These are phyloP conservation scores for Lamproptera curius DNA, from an alignment of 2,888 invertebrate species.

Conservation along the genomic window DNA sequence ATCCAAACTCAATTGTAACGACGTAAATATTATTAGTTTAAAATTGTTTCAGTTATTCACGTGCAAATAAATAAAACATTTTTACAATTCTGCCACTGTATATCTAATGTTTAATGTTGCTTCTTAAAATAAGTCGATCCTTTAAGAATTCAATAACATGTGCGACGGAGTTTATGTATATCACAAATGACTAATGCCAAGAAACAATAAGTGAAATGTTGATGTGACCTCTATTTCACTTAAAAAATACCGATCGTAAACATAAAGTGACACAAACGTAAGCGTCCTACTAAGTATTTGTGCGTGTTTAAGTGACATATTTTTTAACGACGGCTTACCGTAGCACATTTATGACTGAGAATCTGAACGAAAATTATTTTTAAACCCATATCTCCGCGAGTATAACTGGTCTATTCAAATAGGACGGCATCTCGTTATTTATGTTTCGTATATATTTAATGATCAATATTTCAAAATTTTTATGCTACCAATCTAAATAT, in stretches of 20 bases:
- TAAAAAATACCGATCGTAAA: background rate
- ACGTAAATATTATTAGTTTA: too few species aligned
- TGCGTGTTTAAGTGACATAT: background rate
- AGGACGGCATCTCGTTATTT: background rate
- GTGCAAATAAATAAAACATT: too few species aligned
- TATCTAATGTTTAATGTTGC: too few species aligned
- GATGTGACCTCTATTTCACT: too few species aligned
- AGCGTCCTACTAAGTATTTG: background rate
- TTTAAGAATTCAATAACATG: too few species aligned
- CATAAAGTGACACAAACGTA: background rate
- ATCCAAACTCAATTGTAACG: too few species aligned
- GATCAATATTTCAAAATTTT: constrained; percentile 1
- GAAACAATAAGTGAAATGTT: too few species aligned
- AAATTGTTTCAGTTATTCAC: too few species aligned
- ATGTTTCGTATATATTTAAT: background rate
- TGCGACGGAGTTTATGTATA: too few species aligned
- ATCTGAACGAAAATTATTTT: background rate
- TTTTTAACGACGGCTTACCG: background rate
- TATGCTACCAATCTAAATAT: background rate
- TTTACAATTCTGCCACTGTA: too few species aligned
- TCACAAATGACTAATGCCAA: too few species aligned
- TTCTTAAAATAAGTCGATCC: too few species aligned
- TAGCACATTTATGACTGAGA: background rate
- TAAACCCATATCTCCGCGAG: background rate
- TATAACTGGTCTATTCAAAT: background rate